Percentiles rank a stretch among this genome's conserved stretches.
Evolutionary conservation across 2,797 vertebrate genomes (phyloP).

Genomic region (Sebastes melanostomus): DNA sequence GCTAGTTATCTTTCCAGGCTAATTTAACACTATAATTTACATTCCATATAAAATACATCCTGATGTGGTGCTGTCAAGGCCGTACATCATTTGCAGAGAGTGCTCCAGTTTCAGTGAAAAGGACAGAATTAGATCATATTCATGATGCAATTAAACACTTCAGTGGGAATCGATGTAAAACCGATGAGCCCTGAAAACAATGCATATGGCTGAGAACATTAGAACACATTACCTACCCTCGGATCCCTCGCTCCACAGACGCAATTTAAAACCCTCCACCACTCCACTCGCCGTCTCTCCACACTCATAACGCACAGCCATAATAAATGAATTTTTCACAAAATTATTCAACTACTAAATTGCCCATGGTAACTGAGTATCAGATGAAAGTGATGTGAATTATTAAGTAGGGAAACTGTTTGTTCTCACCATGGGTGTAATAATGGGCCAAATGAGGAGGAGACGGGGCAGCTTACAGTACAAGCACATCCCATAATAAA

Average conservation of each 20-base stretch:
- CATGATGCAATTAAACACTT: constrained; percentile 99
- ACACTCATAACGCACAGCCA: constrained; percentile 96
- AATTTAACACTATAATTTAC: constrained; percentile 91
- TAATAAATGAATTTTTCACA: constrained; percentile 99
- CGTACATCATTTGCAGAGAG: constrained; percentile 98
- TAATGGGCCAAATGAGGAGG: constrained; percentile 79
- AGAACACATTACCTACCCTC: constrained; percentile 99
- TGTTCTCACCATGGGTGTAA: constrained; percentile 84
- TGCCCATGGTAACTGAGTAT: constrained; percentile 99
- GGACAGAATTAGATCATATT: constrained; percentile 99
- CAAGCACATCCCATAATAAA: constrained; percentile 71
- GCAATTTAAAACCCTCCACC: constrained; percentile 98
- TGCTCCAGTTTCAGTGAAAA: constrained; percentile 98
- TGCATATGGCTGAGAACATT: constrained; percentile 99
- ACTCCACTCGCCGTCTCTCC: constrained; percentile 93
- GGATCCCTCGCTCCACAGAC: constrained; percentile 93
- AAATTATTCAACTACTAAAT: constrained; percentile 99
- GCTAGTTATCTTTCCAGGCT: constrained; percentile 89
- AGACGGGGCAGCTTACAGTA: constrained; percentile 67
- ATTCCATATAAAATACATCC: constrained; percentile 89
- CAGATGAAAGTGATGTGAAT: constrained; percentile 99
- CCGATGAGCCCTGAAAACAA: constrained; percentile 99
- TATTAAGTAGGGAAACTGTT: constrained; percentile 94
- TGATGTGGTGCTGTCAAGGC: constrained; percentile 90
- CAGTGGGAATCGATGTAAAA: constrained; percentile 99